Evolutionary conservation across 2,888 invertebrate species (phyloP), one percentile per base, ranked within the genome.

Genomic region (Pseudococcus viburni): DNA sequence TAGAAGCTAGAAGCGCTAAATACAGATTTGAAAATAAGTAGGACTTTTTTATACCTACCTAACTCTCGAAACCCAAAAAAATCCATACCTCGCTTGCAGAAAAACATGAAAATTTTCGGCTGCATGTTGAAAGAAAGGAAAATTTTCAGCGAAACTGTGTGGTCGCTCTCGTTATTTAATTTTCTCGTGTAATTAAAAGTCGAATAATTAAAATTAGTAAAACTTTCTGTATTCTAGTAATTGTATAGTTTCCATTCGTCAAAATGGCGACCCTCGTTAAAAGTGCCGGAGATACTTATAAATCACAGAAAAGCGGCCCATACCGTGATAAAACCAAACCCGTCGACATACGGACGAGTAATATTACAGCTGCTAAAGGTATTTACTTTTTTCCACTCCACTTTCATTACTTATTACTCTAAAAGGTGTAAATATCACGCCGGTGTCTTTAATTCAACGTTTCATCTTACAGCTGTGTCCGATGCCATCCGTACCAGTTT

Each of bases 331-430:
- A 96, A 94, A 95, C 95, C 91, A 99, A 99, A 93, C 99, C 99
- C 80, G 94, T 95, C 73, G 98, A 98, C 93, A 97, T 99, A 91
- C 95, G 99, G 88, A 93, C 94, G 90, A 99, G 98, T 92, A 99
- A 99, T 92, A 99, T 99, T 91, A 95, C 96, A 92, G 99, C 99
- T 91, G 99, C 98, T 88, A 99, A 99, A 96, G 98, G 98, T 98
- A 94, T 89, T 42, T 46, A 9, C 3, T 33, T 73, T 33, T 73
- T 73, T 73, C 51, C 5, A 5, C 3, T 11, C 39, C 1, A 7
- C 17, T 48, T 26, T 42, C n/a, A 77, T 33, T 6, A 15, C 19
- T n/a, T 46, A 4, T 19, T 17, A 46, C 22, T 19, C 33, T 12
- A 6, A 39, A 51, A 9, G 0, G 7, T 15, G 12, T 15, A 51